Evolutionary conservation across 2,797 vertebrate genomes (phyloP), one percentile per base, ranked within the genome.

Genomic region (Cirrhinus mrigala): DNA sequence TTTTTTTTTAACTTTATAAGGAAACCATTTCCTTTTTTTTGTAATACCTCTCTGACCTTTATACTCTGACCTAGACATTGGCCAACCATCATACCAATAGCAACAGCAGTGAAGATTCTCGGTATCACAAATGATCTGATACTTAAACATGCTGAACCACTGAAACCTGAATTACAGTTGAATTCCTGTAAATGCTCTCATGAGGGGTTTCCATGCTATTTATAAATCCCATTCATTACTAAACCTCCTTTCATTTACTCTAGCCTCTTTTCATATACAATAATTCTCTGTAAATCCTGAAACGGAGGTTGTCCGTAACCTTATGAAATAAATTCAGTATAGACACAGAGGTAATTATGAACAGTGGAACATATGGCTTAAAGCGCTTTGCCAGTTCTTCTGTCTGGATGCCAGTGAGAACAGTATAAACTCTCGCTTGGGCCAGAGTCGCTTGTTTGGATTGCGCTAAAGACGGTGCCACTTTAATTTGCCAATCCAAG

Each of bases 91-190:
- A 85, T 90, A 89, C 89, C 83, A 90, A 84, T 91, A 91, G 89
- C 88, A 82, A 46, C 52, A 69, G 52, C 80, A 84, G 87, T 90
- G 90, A 71, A 86, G 89, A 88, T 91, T 93, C 90, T 93, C 92
- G 90, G 89, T 94, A 91, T 94, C 93, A 93, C 86, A 92, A 74
- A 70, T 92, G 92, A 93, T 93, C 83, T 92, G 92, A 95, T 92
- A 93, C 93, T 85, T 84, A 82, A 4, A 54, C 83, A 58, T 83
- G 84, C 90, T 91, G 82, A 89, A 83, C 81, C 87, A 88, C 85
- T 66, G 91, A 93, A 94, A 93, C 90, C 89, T 46, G 87, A 77
- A 83, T 81, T 76, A 85, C 58, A 88, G 75, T 79, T 87, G 77
- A 82, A 92, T 95, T 95, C 93, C 92, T 92, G 93, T 95, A 94